Conservation (phyloP, 2,797 vertebrate genomes). For the Poeciliopsis gracilis region DNA sequence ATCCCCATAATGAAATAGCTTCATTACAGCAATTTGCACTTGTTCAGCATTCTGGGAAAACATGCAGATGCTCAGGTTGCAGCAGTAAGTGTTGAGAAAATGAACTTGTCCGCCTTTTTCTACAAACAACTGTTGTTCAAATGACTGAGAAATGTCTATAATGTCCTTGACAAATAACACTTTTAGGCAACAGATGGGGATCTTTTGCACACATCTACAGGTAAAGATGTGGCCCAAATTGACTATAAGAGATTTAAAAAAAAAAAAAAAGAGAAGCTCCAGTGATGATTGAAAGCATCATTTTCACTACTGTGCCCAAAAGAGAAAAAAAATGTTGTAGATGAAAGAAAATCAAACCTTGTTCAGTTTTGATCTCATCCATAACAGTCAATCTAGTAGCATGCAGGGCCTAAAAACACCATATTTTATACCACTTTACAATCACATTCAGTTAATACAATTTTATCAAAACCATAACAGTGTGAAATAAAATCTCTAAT, state of each 20-base stretch:
- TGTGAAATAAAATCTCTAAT: background rate
- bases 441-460: background rate
- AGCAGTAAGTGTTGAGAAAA: slow-evolving; percentile 58
- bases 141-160: slow-evolving; percentile 13
- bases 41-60: slow-evolving; percentile 70
- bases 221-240: background rate
- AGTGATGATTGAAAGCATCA: background rate
- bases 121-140: slow-evolving; percentile 27
- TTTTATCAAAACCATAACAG: background rate
- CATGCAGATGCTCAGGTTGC: slow-evolving; percentile 71
- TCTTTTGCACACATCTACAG: slow-evolving; percentile 1
- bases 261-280: background rate
- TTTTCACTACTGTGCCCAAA: background rate
- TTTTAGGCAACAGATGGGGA: slow-evolving; percentile 18
- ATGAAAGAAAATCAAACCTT: background rate
- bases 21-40: slow-evolving; percentile 79
- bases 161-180: slow-evolving; percentile 37
- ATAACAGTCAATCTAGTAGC: background rate
- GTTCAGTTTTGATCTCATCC: background rate
- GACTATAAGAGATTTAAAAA: background rate
- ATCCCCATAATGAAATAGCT: slow-evolving; percentile 80
- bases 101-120: slow-evolving; percentile 35
- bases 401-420: background rate
- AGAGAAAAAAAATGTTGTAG: background rate
- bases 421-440: background rate